Base-by-base conservation (phyloP, 2,113 vertebrate species). In the Gymnorhina tibicen region DNA sequence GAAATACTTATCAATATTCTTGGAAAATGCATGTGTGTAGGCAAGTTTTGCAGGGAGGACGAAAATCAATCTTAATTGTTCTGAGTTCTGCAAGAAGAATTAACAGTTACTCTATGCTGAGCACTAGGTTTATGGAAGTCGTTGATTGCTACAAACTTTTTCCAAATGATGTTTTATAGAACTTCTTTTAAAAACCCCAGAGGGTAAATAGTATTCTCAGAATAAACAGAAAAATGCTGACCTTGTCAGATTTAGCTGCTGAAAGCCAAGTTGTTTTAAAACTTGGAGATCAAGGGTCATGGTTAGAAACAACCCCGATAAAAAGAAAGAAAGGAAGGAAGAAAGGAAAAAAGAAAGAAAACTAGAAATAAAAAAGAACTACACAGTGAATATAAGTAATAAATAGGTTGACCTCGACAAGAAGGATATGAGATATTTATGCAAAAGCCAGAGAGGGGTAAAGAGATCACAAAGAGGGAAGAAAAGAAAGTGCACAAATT, bases 161-260 rank as follows among this genome's bases (percentile, higher is more conserved):
- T 97, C 90, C 83, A 97, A 98, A 97, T 98, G 98, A 98, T 98
- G 96, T 98, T 98, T 99, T 98, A 98, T 98, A 98, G 98, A 98
- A 98, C 98, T 98, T 98, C 98, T 98, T 98, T 98, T 97, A 98
- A 99, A 99, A 99, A 97, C 97, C 98, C 98, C 98, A 98, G 98
- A 99, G 98, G 98, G 98, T 99, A 99, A 99, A 99, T 98, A 98
- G 97, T 98, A 98, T 98, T 99, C 95, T 97, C 98, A 99, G 98
- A 99, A 98, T 99, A 99, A 99, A 99, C 98, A 99, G 98, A 98
- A 98, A 99, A 98, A 98, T 98, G 98, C 98, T 99, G 98, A 99
- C 98, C 98, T 99, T 99, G 98, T 98, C 98, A 98, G 98, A 99
- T 98, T 98, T 98, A 97, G 98, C 98, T 98, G 98, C 98, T 98